Base-by-base conservation (phyloP, 2,888 invertebrate species). In the Tachina fera region DNA sequence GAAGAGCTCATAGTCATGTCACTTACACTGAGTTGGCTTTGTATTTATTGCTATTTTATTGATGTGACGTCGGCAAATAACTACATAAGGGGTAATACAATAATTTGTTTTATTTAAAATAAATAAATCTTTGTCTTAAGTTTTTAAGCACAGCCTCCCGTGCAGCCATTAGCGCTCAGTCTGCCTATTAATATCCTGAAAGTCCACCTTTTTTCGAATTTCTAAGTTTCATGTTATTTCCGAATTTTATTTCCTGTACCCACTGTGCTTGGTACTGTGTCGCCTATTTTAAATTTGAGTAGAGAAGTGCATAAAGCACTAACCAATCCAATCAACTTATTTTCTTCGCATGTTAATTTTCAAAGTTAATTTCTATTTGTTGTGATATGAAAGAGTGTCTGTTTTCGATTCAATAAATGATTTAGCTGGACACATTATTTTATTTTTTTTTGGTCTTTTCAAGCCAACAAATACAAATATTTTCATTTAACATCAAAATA, bases 401-500 rank as follows among this genome's bases (percentile, higher is more conserved):
- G 49, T 13, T 47, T 31, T 13, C 60, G 31, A 68, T 56, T 70
- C 19, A 70, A 68, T 70, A 61, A 61, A 41, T 49, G 63, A 71
- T 82, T 71, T 79, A 11, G 3, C 39, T 31, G 60, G 2, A 58
- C 58, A 65, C 31, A 45, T 16, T n/a, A 45, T 16, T n/a, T n/a
- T n/a, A 78, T 84, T 68, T 16, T 67, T 22, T 41, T 16, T 49
- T 49, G 19, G 49, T 45, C 14, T 6, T 14, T 51, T 19, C 39
- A 58, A 31, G 31, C 1, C 5, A 41, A 60, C 8, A 41, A 16
- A 49, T 19, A 41, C 19, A 67, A 22, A 47, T 61, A 19, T 63
- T 53, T 63, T 67, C 70, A 81, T 74, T 63, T 71, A 77, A 65
- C 83, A 78, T 68, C 49, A 72, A 76, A 81, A 87, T 87, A 88